phyloP scores from a whole-genome alignment of 2,113 vertebrate species.

The Pelobates fuscus region DNA sequence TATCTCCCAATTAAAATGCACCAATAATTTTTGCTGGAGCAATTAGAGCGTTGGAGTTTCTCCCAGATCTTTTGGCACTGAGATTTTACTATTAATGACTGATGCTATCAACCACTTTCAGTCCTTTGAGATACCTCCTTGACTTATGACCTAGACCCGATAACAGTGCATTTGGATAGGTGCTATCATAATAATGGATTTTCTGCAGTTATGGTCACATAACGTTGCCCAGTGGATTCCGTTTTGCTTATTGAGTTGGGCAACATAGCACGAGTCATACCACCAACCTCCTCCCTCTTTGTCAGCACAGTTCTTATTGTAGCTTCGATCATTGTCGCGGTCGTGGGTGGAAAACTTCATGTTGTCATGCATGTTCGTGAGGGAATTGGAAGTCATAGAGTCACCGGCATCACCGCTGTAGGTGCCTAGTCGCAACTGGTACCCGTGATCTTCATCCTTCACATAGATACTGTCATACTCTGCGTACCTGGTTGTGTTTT shows the following conservation, averaged over 20 bases:
- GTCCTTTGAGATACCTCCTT: no score
- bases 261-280: conserved; percentile 37
- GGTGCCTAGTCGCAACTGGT: conserved; percentile 35
- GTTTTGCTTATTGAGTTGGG: conserved; percentile 44
- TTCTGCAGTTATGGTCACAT: conserved; percentile 27
- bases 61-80: no score
- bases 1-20: no score
- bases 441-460: conserved; percentile 7
- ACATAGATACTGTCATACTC: conserved; percentile 38
- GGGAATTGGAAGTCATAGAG: conserved; percentile 14
- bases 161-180: conserved; percentile 50
- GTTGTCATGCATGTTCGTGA: conserved; percentile 48
- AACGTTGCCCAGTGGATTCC: conserved; percentile 35
- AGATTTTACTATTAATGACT: no score
- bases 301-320: conserved; percentile 40
- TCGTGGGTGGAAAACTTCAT: conserved; percentile 44
- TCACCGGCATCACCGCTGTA: conserved; percentile 39
- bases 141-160: conserved; percentile 47
- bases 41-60: no score
- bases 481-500: not conserved
- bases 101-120: no score
- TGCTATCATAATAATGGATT: conserved; percentile 37
- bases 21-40: no score
- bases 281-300: conserved; percentile 34
- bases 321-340: conserved; percentile 2